phyloP scores from a whole-genome alignment of 2,888 invertebrate genomes.

The Odontocolon sp. region DNA sequence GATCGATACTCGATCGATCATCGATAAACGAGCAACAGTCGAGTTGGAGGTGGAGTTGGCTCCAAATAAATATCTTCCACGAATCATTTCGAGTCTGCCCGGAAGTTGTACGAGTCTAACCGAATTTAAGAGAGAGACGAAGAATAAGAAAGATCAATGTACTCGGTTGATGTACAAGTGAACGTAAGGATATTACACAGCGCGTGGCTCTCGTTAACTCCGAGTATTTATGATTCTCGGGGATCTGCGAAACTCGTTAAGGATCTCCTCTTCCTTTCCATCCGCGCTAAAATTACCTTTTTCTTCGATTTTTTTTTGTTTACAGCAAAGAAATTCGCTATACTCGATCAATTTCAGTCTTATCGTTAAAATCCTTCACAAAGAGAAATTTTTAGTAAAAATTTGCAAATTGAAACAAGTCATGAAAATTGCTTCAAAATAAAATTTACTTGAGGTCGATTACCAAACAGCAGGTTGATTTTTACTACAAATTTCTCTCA shows the following conservation, averaged over 20 bases:
- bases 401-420: no score
- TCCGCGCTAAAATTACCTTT: not conserved
- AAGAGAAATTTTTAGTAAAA: no score
- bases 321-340: not conserved
- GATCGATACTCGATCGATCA: conserved; percentile 32
- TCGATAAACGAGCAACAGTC: conserved; percentile 30
- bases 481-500: no score
- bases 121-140: conserved; percentile 3
- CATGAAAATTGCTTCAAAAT: no score
- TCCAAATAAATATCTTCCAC: conserved; percentile 1
- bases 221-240: conserved; percentile 49
- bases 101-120: conserved; percentile 1
- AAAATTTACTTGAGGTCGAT: no score
- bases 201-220: conserved; percentile 61
- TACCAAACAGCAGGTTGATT: no score
- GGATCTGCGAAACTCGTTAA: conserved; percentile 35
- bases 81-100: not conserved
- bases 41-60: not conserved
- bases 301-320: not conserved
- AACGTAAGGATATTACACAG: conserved; percentile 20
- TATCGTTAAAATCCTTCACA: no score
- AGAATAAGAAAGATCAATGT: conserved; percentile 13
- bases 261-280: not conserved
- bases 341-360: no score
- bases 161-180: not conserved